Conservation (phyloP, 2,888 invertebrate genomes). For the Ischnura elegans region DNA sequence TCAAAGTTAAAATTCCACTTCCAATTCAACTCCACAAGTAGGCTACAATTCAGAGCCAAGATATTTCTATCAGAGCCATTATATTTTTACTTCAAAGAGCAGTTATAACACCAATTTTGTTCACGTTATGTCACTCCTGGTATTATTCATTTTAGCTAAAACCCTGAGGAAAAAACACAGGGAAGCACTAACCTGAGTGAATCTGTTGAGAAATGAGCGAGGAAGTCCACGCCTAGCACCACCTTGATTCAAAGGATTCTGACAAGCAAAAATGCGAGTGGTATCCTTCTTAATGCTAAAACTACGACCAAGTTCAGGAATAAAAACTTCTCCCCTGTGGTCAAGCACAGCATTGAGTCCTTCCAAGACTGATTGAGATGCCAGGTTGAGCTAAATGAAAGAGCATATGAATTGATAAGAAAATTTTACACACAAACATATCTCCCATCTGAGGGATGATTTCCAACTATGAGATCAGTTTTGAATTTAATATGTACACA, state of each 20-base stretch:
- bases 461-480: too few relatives aligned
- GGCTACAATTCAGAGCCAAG: too few relatives aligned
- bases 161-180: background rate
- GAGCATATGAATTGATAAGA: background rate
- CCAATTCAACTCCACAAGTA: too few relatives aligned
- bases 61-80: too few relatives aligned
- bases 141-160: background rate
- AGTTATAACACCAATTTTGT: too few relatives aligned
- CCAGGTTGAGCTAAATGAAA: slow-evolving; percentile 88
- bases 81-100: too few relatives aligned
- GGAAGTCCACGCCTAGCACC: slow-evolving; percentile 97
- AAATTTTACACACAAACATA: too few relatives aligned
- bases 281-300: slow-evolving; percentile 86
- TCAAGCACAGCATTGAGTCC: slow-evolving; percentile 99
- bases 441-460: too few relatives aligned
- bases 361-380: slow-evolving; percentile 98
- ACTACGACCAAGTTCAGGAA: slow-evolving; percentile 94
- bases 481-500: too few relatives aligned
- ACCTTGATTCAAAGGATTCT: slow-evolving; percentile 97
- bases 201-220: slow-evolving; percentile 97
- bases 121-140: too few relatives aligned
- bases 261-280: slow-evolving; percentile 97
- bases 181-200: slow-evolving; percentile 87
- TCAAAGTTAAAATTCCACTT: too few relatives aligned
- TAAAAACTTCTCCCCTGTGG: slow-evolving; percentile 96